Evolutionary conservation across 1,140 invertebrate species (phyloP), one percentile per base, ranked within the genome.

Genomic region (Aporrectodea caliginosa): DNA sequence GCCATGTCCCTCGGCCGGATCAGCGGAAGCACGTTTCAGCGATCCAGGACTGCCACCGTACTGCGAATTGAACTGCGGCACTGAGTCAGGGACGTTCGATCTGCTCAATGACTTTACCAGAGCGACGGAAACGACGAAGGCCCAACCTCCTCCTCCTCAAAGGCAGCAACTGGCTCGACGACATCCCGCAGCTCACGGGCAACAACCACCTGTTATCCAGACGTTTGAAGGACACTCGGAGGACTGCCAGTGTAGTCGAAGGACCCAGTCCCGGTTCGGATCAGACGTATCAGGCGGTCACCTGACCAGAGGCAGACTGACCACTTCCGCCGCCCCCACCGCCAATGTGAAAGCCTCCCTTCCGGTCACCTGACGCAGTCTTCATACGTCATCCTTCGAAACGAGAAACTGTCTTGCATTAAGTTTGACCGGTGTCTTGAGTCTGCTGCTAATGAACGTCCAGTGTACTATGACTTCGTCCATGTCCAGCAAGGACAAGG

Each of bases 121-220:
- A 22, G 22, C 43, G 43, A 58, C 43, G 43, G 22, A 6, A 22
- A 58, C 43, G 43, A 58, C 43, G 43, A 58, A 6, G 43, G 43
- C 43, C 6, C 43, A 6, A 58, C 43, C 43, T 58, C 43, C 43
- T 12, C 43, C 43, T 12, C 43, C 43, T 22, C 1, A 90, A 83
- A 81, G 88, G 87, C 0, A 85, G 92, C 82, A 82, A 91, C 35
- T 87, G 90, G 0, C 87, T 93, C 16, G 90, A 93, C 32, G 84
- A 89, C 35, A 81, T 93, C 1, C 84, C 93, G 31, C 84, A 93
- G 1, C 85, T 90, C 30, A 84, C 89, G 73, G 91, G 92, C 0
- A 92, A 92, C 1, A 90, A 91, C 82, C 85, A 90, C 0, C 84
- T 88, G 6, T 85, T 90, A 27, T 88, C 88, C 81, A 91, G n/a